Evolutionary conservation across 2,888 invertebrate genomes (phyloP), one percentile per base, ranked within the genome.

Genomic region (Drosophila engyochracea): DNA sequence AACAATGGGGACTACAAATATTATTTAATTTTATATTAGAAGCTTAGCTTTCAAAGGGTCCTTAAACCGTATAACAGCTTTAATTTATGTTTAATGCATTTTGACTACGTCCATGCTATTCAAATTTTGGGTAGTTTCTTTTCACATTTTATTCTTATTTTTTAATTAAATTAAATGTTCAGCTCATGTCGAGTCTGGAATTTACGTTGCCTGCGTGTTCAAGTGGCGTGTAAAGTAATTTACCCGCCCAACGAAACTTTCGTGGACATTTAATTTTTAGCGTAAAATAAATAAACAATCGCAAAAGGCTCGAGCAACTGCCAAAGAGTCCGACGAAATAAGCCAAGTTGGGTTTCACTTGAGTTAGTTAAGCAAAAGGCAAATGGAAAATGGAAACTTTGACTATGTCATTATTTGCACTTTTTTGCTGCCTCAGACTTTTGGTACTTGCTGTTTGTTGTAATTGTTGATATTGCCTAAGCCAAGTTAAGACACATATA

Each of bases 151-250:
- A 30, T 41, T 39, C 49, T 25, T 69, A 22, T 64, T 61, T 81
- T 84, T 81, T 85, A 85, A 89, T 87, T 85, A 68, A 89, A 85
- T 87, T 82, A 85, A 89, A 87, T 71, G 70, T 71, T 65, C 30
- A 54, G 61, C 51, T 63, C 41, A 61, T 70, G 68, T 70, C 68
- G 51, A 51, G 51, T 53, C 66, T 49, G 44, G 61, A 67, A 70
- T 78, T 79, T 76, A 73, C 78, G 69, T 75, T 68, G 85, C 71
- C 86, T 90, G 87, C 90, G 87, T 87, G 87, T 82, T 82, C 76
- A 87, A 90, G 89, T 90, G 76, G 90, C 87, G 89, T 87, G 91
- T 90, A 87, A 90, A 87, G 81, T 82, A 86, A 90, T 87, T 86
- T 81, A 76, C 49, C 64, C 67, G 55, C 25, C 65, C 79, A 73